A percentile compares a stretch with the other conserved stretches of the same genome.
Evolutionary conservation across 37 sponge, comb jelly and placozoan genomes (phyloP).

Genomic region (Hexactinellida sp.): DNA sequence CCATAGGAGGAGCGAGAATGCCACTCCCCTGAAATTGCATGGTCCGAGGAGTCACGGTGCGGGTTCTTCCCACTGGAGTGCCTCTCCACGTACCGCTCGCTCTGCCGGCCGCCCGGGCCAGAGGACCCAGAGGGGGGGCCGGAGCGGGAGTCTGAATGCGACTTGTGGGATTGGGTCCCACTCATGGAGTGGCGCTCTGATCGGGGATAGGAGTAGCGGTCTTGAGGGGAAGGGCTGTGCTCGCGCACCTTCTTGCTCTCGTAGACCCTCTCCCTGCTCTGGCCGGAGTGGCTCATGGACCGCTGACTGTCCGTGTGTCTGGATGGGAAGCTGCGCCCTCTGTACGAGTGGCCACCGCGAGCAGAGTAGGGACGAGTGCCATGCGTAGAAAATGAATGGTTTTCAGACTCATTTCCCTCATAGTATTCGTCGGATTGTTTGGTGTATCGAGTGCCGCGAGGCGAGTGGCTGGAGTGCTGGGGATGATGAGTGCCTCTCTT

Average conservation of each 20-base stretch:
- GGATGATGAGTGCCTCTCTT: not conserved
- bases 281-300: not conserved
- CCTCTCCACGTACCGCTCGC: not conserved
- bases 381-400: not conserved
- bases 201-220: not conserved
- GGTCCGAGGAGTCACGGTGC: not conserved
- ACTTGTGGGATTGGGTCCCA: not conserved
- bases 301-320: not conserved
- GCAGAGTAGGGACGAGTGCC: not conserved
- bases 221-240: not conserved
- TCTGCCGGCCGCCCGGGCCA: not conserved
- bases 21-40: not conserved
- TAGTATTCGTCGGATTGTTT: not conserved
- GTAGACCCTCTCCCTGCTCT: not conserved
- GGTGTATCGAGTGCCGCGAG: not conserved
- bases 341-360: not conserved
- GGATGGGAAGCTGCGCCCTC: not conserved
- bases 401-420: not conserved
- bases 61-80: not conserved
- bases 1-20: not conserved
- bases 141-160: not conserved
- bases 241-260: not conserved
- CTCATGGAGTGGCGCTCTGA: constrained; percentile 4
- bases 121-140: not conserved
- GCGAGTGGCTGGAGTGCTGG: not conserved